phyloP scores from a whole-genome alignment of 1,140 invertebrate genomes.

The Trichonephila inaurata region DNA sequence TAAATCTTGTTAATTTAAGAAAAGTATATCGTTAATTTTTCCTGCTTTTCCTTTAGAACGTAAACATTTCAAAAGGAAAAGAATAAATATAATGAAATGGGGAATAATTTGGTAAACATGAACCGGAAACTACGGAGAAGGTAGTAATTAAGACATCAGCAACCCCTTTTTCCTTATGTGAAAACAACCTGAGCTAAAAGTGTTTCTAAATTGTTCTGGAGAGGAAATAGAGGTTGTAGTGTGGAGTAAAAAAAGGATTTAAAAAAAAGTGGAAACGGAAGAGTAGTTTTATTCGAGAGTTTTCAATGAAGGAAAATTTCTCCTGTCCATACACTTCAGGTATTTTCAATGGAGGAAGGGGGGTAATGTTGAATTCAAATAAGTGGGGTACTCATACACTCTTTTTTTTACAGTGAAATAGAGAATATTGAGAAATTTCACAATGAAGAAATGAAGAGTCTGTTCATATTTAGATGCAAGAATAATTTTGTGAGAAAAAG shows the following conservation, averaged over 20 bases:
- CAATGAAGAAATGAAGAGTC: too few relatives aligned
- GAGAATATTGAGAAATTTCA: too few relatives aligned
- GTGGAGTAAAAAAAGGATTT: not conserved
- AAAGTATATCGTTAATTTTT: not conserved
- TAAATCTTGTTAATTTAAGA: not conserved
- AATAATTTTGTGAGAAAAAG: too few relatives aligned
- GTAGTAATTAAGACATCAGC: constrained; percentile 6
- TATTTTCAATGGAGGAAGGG: not conserved
- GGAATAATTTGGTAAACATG: not conserved
- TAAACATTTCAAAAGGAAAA: not conserved
- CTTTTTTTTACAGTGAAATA: too few relatives aligned
- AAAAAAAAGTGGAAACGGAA: not conserved
- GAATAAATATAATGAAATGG: not conserved
- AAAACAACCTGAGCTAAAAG: not conserved
- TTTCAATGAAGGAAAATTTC: not conserved
- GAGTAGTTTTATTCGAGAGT: not conserved
- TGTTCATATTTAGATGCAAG: too few relatives aligned
- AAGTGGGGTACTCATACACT: too few relatives aligned
- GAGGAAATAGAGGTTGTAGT: not conserved
- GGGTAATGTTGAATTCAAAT: too few relatives aligned
- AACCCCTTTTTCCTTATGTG: not conserved
- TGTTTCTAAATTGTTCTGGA: not conserved
- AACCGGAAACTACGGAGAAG: not conserved
- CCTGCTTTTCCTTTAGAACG: not conserved
- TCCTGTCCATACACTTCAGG: not conserved